A percentile compares a stretch with the other conserved stretches of the same genome.
Evolutionary conservation across 2,113 vertebrate species (phyloP).

Genomic region (Corydoras maculifer): DNA sequence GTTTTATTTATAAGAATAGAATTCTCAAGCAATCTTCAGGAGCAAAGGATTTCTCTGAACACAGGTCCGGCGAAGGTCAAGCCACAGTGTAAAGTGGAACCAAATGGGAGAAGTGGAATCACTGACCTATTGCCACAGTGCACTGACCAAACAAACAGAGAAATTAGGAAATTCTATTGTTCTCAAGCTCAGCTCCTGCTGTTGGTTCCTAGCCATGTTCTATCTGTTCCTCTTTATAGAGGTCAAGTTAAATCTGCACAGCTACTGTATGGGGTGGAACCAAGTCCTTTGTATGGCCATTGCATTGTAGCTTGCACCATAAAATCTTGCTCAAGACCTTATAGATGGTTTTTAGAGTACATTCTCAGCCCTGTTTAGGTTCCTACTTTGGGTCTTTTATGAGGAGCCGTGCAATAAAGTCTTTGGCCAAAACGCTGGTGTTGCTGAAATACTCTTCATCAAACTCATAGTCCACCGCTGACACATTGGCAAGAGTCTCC

Average conservation of each 20-base stretch:
- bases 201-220: slow-evolving; percentile 12
- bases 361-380: not conserved
- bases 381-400: slow-evolving; percentile 95
- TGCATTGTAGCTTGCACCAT: not conserved
- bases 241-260: not conserved
- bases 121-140: not conserved
- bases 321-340: no score
- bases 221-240: slow-evolving; percentile 17
- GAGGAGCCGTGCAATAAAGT: slow-evolving; percentile 87
- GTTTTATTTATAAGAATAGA: no score
- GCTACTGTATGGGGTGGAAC: not conserved
- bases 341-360: not conserved
- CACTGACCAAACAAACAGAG: slow-evolving; percentile 1
- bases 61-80: not conserved
- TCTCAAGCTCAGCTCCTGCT: not conserved
- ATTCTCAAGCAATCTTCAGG: no score
- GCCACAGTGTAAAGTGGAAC: slow-evolving; percentile 5
- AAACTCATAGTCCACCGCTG: slow-evolving; percentile 94
- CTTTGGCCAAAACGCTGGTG: slow-evolving; percentile 92
- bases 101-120: not conserved
- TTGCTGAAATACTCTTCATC: slow-evolving; percentile 94
- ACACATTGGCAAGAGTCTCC: slow-evolving; percentile 94
- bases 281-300: not conserved
- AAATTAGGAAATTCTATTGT: slow-evolving; percentile 34
- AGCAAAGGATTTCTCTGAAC: no score